Base-by-base conservation (phyloP, 2,113 vertebrate species). In the Lophochroa leadbeateri region DNA sequence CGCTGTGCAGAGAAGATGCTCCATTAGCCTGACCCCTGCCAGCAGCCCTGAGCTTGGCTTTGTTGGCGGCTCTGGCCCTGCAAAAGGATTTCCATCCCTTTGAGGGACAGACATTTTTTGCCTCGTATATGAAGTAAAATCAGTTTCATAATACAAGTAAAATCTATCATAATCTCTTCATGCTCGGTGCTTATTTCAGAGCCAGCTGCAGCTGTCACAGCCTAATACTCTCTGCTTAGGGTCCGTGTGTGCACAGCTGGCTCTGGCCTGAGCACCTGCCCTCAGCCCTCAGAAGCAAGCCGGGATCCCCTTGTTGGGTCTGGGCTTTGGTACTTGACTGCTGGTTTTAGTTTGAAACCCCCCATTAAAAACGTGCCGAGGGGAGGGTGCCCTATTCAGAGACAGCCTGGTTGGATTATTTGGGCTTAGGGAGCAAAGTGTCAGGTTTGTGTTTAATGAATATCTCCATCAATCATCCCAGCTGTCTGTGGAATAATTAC, bases 401-500 rank as follows among this genome's bases (percentile, higher is more conserved):
- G 93, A 94, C 94, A 98, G 97, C 96, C 90, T 77, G 93, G 86
- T 89, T 37, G 97, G 98, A 98, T 98, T 98, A 98, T 97, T 95
- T 95, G 95, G 95, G 97, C 68, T 96, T 97, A 96, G 82, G 92
- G 88, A 92, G 82, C 95, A 90, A 92, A 94, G 93, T 94, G 84
- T 90, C 93, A 92, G 79, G 96, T 90, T 95, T 93, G 78, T 68
- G 71, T 96, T 97, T 96, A 96, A 96, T 92, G 84, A 97, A 97
- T 95, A 95, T 94, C 90, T 92, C 88, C 93, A 94, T 97, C 96
- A 96, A 95, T 97, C 95, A 95, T 93, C 61, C 88, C 0, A 0
- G 60, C 92, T 91, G 71, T 52, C 76, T 14, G 0, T 84, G 80
- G 67, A 92, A 71, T 88, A 94, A 94, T 93, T 96, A 92, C 86